A percentile compares a stretch with the other conserved stretches of the same genome.
phyloP scores from a whole-genome alignment of 2,113 vertebrate species.

The rat (Rattus norvegicus) region DNA sequence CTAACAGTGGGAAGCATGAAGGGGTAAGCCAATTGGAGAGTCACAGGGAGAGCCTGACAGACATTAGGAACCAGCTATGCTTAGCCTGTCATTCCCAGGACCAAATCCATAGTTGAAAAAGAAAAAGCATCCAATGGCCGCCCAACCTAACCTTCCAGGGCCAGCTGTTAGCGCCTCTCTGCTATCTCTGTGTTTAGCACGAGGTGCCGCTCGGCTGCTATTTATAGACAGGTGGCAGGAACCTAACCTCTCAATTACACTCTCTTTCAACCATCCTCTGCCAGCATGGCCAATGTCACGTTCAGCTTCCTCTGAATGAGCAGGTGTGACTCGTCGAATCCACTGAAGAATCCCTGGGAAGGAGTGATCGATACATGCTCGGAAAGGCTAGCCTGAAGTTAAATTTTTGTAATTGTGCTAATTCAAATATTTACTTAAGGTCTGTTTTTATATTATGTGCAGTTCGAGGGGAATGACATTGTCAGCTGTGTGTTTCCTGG shows the following conservation, averaged over 20 bases:
- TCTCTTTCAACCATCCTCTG: background rate
- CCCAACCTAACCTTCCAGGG: background rate
- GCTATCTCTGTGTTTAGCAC: constrained; percentile 83
- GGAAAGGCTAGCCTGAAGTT: constrained; percentile 69
- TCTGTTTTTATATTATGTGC: constrained; percentile 81
- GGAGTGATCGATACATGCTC: constrained; percentile 50
- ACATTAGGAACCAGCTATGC: background rate
- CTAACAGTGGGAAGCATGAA: background rate
- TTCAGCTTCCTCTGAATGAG: background rate
- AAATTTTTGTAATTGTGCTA: constrained; percentile 66
- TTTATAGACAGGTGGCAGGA: constrained; percentile 69
- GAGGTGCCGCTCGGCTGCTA: constrained; percentile 87
- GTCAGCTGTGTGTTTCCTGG: constrained; percentile 78
- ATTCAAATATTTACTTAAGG: constrained; percentile 88
- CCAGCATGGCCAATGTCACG: background rate
- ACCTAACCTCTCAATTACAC: constrained; percentile 60
- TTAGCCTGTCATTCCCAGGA: background rate
- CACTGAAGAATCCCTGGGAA: background rate
- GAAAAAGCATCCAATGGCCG: background rate
- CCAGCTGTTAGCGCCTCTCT: constrained; percentile 17
- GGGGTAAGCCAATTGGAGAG: background rate
- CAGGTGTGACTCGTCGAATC: background rate
- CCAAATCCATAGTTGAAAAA: background rate
- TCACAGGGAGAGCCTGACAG: background rate
- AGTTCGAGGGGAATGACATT: constrained; percentile 85